phyloP scores from a whole-genome alignment of 2,797 vertebrate species.

The Danio choprae region DNA sequence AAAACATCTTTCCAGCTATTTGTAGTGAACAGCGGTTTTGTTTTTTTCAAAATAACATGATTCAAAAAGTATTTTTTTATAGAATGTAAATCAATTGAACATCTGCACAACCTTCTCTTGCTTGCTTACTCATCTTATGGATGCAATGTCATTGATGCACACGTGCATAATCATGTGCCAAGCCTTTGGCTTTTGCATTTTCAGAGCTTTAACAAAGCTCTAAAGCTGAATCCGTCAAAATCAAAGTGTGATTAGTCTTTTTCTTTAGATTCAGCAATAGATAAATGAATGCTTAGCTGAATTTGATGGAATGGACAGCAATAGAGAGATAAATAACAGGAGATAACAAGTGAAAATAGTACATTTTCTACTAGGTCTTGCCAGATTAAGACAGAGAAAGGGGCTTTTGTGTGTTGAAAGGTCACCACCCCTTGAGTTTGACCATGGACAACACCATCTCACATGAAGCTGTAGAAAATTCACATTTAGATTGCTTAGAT shows the following conservation, averaged over 20 bases:
- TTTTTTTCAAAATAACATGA: neutral
- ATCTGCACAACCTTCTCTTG: neutral
- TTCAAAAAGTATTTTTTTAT: neutral
- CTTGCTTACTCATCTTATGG: neutral
- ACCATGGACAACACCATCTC: neutral
- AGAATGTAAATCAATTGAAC: neutral
- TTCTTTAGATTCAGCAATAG: neutral
- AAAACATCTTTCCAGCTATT: neutral
- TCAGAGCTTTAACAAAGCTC: no score
- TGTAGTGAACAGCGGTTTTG: neutral
- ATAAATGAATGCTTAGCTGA: neutral
- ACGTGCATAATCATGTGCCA: neutral
- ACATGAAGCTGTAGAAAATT: slow-evolving; percentile 22
- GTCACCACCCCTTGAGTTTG: neutral
- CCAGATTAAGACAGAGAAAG: slow-evolving; percentile 16
- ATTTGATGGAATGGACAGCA: neutral
- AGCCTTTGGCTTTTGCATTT: neutral
- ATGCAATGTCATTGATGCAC: neutral
- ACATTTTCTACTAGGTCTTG: slow-evolving; percentile 15
- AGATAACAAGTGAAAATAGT: slow-evolving; percentile 32
- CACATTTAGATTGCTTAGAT: slow-evolving; percentile 9
- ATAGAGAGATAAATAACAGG: slow-evolving; percentile 4
- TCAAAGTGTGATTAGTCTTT: neutral
- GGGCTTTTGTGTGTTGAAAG: neutral
- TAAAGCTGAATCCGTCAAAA: neutral